phyloP scores from a whole-genome alignment of 2,113 vertebrate species.

The Sakesphorus luctuosus region DNA sequence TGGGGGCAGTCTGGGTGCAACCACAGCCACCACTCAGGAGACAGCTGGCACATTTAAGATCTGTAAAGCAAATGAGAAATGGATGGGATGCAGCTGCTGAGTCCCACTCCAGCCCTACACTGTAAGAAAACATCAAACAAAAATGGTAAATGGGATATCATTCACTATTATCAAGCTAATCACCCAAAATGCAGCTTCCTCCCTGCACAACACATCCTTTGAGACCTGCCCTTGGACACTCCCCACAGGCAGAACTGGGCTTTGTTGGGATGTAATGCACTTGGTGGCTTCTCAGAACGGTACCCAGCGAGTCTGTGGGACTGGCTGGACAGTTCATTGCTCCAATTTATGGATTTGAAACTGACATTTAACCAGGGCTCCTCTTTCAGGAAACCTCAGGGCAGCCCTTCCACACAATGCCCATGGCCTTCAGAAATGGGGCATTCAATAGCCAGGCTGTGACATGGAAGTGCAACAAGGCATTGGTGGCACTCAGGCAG shows the following conservation, averaged over 20 bases:
- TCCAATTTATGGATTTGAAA: neutral
- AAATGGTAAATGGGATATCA: neutral
- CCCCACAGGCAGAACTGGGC: neutral
- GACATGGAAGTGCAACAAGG: neutral
- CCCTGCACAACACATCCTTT: neutral
- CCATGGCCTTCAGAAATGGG: neutral
- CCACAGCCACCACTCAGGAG: neutral
- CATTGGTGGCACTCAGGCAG: neutral
- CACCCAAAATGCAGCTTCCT: neutral
- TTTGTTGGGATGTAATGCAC: neutral
- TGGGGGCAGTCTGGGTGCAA: neutral
- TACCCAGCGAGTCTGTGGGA: neutral
- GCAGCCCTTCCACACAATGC: neutral
- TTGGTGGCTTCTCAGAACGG: neutral
- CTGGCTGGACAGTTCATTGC: neutral
- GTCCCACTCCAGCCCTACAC: neutral
- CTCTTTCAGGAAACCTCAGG: neutral
- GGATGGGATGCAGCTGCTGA: neutral
- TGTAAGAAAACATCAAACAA: neutral
- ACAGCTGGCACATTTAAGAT: neutral
- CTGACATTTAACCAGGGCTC: neutral
- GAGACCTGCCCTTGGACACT: neutral
- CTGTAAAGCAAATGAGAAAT: neutral
- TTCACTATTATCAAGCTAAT: neutral
- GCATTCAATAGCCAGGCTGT: neutral